Conservation (phyloP, 1,140 invertebrate species). For the Plodia interpunctella region DNA sequence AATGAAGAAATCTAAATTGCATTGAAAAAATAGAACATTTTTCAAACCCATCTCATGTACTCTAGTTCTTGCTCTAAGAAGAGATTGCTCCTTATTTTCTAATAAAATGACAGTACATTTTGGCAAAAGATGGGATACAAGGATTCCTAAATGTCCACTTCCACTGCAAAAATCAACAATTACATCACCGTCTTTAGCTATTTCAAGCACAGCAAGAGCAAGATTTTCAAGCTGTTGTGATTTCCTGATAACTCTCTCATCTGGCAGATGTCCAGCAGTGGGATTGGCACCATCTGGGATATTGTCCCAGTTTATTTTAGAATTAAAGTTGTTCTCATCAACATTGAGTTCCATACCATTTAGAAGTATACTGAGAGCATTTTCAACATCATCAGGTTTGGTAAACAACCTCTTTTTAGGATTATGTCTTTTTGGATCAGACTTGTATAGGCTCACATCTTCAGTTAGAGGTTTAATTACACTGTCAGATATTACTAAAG, state of each 20-base stretch:
- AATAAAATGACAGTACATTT: slow-evolving; percentile 87
- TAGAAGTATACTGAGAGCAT: slow-evolving; percentile 72
- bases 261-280: slow-evolving; percentile 86
- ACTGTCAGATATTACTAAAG: slow-evolving; percentile 23
- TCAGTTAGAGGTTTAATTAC: slow-evolving; percentile 55
- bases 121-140: slow-evolving; percentile 89
- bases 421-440: slow-evolving; percentile 86
- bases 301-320: slow-evolving; percentile 75
- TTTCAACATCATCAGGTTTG: slow-evolving; percentile 85
- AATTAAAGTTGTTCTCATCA: slow-evolving; percentile 38
- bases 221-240: slow-evolving; percentile 94
- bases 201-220: slow-evolving; percentile 84
- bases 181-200: slow-evolving; percentile 79
- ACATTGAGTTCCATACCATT: slow-evolving; percentile 64
- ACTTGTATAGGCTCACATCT: slow-evolving; percentile 86
- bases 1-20: slow-evolving; percentile 90
- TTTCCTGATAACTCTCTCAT: slow-evolving; percentile 85
- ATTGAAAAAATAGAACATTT: slow-evolving; percentile 91
- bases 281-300: slow-evolving; percentile 87
- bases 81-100: slow-evolving; percentile 95
- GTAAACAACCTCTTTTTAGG: slow-evolving; percentile 85
- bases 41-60: slow-evolving; percentile 82
- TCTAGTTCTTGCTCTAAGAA: slow-evolving; percentile 85
- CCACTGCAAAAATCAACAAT: slow-evolving; percentile 98
- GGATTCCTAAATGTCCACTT: slow-evolving; percentile 93